These are phyloP conservation scores for Ptychobarbus kaznakovi DNA, from an alignment of 2,797 vertebrate species.

Conservation along the genomic window DNA sequence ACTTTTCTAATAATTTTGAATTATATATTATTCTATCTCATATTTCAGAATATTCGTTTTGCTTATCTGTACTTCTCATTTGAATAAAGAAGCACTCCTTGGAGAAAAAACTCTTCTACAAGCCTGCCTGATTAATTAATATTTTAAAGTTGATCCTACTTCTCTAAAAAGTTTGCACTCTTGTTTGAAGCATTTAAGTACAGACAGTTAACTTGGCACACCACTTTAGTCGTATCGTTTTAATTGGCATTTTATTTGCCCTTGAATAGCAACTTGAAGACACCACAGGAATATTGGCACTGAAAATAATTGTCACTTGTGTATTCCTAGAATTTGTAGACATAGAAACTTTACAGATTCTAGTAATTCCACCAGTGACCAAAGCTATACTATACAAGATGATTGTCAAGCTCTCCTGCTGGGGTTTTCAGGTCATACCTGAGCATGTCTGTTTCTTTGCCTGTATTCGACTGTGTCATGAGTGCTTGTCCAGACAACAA, in stretches of 20 bases:
- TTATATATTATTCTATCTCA: not conserved
- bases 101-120: not conserved
- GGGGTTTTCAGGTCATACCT: not conserved
- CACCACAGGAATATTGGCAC: not conserved
- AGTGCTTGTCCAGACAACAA: constrained; percentile 11
- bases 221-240: constrained; percentile 51
- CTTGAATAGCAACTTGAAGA: constrained; percentile 5
- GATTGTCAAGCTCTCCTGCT: not conserved
- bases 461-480: not conserved
- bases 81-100: not conserved
- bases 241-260: constrained; percentile 54
- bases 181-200: constrained; percentile 64
- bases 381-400: not conserved
- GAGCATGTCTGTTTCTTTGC: not conserved
- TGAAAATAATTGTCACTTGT: constrained; percentile 17
- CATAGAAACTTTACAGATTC: not conserved
- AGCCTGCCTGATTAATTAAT: not conserved
- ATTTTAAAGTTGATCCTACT: constrained; percentile 56
- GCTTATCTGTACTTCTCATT: not conserved
- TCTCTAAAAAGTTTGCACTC: constrained; percentile 53
- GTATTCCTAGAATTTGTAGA: constrained; percentile 24
- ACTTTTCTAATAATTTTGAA: not conserved
- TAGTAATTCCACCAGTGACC: not conserved
- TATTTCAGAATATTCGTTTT: not conserved
- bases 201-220: constrained; percentile 45